These are phyloP conservation scores for Scophthalmus maximus DNA, from an alignment of 2,113 vertebrate genomes.

Conservation along the genomic window DNA sequence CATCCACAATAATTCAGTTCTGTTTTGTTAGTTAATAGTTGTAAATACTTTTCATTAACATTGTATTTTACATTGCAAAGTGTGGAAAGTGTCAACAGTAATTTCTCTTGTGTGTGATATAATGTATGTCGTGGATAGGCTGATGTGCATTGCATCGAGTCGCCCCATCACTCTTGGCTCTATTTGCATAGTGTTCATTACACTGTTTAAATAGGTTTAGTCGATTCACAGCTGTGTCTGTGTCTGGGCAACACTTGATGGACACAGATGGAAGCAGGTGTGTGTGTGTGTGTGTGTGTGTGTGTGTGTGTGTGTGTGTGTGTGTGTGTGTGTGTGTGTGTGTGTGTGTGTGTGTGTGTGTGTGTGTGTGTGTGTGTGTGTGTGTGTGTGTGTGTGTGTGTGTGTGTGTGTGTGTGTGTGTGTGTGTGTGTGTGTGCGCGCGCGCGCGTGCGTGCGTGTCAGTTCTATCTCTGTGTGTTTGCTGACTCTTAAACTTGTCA, in stretches of 20 bases:
- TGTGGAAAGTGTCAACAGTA: conserved; percentile 47
- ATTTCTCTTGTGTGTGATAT: not conserved
- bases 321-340: conserved; percentile 57
- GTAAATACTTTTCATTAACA: too few relatives aligned
- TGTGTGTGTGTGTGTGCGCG: conserved; percentile 29
- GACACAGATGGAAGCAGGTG: too few relatives aligned
- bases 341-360: conserved; percentile 37
- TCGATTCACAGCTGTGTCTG: conserved; percentile 51
- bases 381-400: conserved; percentile 41
- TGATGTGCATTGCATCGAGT: conserved; percentile 36
- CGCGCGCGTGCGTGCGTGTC: conserved; percentile 5
- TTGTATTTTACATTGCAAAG: conserved; percentile 1
- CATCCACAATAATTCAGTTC: too few relatives aligned
- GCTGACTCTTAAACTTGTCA: conserved; percentile 58
- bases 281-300: conserved; percentile 30
- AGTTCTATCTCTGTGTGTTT: conserved; percentile 60
- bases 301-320: conserved; percentile 5
- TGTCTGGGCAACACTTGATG: conserved; percentile 68
- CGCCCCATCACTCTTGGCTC: conserved; percentile 58
- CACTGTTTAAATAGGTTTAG: conserved; percentile 76
- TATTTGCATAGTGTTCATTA: conserved; percentile 75
- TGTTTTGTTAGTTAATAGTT: too few relatives aligned
- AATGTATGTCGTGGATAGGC: conserved; percentile 44
- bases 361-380: conserved; percentile 1
- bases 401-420: conserved; percentile 54